These are phyloP conservation scores for Vulpes vulpes DNA, from an alignment of 2,113 vertebrate genomes.

Conservation along the genomic window DNA sequence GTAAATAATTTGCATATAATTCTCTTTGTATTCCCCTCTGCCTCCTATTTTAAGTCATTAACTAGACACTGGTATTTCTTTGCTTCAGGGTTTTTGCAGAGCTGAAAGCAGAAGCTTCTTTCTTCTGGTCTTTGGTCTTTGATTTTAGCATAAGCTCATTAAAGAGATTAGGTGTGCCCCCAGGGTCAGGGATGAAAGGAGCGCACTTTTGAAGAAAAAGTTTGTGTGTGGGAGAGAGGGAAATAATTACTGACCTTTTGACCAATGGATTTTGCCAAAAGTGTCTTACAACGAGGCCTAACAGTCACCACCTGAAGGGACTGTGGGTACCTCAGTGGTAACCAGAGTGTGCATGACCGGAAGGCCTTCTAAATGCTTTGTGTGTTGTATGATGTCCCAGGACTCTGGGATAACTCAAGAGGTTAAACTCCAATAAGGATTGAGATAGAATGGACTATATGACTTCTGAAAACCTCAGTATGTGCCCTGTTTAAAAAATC, in stretches of 20 bases:
- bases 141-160: constrained; percentile 70
- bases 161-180: constrained; percentile 66
- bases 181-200: constrained; percentile 72
- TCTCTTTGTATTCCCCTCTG: neutral
- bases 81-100: constrained; percentile 46
- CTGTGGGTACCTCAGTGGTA: neutral
- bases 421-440: neutral
- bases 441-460: neutral
- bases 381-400: neutral
- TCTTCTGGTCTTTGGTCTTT: constrained; percentile 55
- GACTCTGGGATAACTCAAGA: neutral
- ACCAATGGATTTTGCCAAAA: constrained; percentile 56
- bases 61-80: constrained; percentile 22
- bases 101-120: constrained; percentile 51
- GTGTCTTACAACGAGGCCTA: neutral
- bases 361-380: neutral
- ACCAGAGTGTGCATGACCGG: neutral
- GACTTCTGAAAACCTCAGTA: neutral
- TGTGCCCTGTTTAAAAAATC: neutral
- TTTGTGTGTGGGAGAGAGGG: neutral
- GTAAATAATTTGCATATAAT: neutral
- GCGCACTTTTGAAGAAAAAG: constrained; percentile 45
- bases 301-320: neutral
- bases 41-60: neutral
- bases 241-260: constrained; percentile 68